These are phyloP conservation scores for Gymnocephalus cernua DNA, from an alignment of 2,113 vertebrate species.

Conservation along the genomic window DNA sequence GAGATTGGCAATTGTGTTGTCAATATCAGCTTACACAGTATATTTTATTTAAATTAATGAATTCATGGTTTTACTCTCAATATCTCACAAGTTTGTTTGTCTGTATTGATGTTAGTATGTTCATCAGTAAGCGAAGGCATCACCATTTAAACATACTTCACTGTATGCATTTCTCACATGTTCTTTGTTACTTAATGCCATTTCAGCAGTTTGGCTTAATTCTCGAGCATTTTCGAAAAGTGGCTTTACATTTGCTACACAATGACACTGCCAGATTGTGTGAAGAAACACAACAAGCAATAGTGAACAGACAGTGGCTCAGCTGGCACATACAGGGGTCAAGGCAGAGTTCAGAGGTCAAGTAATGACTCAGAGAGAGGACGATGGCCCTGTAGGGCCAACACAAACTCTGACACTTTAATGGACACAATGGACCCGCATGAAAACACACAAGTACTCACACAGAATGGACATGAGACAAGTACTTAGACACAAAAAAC, in stretches of 20 bases:
- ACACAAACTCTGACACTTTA: constrained; percentile 39
- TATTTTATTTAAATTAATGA: neutral
- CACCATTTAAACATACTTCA: neutral
- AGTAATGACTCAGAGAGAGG: constrained; percentile 63
- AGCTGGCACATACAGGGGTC: constrained; percentile 62
- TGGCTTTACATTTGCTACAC: neutral
- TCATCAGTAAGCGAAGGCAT: neutral
- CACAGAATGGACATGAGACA: constrained; percentile 9
- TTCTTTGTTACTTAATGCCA: neutral
- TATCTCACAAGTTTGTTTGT: neutral
- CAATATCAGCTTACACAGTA: neutral
- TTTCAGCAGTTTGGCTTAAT: neutral
- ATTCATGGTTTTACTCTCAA: neutral
- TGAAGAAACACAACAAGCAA: neutral
- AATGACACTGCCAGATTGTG: neutral
- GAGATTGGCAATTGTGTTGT: neutral
- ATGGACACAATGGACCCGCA: constrained; percentile 36
- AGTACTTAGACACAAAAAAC: neutral
- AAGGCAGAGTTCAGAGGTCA: constrained; percentile 63
- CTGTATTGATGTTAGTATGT: neutral
- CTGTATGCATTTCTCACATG: neutral
- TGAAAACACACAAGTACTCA: constrained; percentile 18
- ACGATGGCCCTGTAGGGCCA: constrained; percentile 32
- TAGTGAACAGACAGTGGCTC: constrained; percentile 36
- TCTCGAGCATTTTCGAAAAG: neutral